These are phyloP conservation scores for Iphiclides podalirius DNA, from an alignment of 2,888 invertebrate species.

Conservation along the genomic window DNA sequence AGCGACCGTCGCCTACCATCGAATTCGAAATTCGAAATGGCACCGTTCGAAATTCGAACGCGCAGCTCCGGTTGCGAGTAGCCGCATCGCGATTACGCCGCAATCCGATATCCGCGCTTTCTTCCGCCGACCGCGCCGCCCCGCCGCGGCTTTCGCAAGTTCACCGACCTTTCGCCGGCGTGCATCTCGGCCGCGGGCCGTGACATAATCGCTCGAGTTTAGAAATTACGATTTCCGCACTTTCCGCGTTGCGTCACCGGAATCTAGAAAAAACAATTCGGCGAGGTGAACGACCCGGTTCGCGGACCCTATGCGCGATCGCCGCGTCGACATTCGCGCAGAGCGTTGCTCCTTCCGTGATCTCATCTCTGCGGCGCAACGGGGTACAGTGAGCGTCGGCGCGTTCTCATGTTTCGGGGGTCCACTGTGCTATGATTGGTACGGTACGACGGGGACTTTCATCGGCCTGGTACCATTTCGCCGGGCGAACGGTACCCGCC, in stretches of 20 bases:
- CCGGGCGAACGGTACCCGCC: conserved; percentile 52
- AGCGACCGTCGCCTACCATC: conserved; percentile 41
- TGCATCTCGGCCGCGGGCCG: conserved; percentile 57
- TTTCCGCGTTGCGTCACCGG: conserved; percentile 73
- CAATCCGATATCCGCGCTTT: conserved; percentile 56
- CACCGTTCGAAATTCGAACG: too few species aligned
- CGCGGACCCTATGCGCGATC: conserved; percentile 50
- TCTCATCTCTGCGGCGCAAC: conserved; percentile 58
- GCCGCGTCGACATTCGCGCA: conserved; percentile 59
- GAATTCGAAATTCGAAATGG: conserved; percentile 16
- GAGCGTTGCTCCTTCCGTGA: conserved; percentile 76
- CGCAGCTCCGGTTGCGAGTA: conserved; percentile 22
- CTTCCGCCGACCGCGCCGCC: conserved; percentile 56
- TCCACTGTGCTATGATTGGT: conserved; percentile 10
- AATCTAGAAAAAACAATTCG: too few species aligned
- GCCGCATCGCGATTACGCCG: conserved; percentile 32
- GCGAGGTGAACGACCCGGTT: conserved; percentile 64
- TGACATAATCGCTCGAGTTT: conserved; percentile 66
- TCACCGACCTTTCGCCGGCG: conserved; percentile 63
- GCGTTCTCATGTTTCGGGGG: conserved; percentile 18
- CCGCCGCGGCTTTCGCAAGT: conserved; percentile 63
- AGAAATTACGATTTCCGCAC: conserved; percentile 72
- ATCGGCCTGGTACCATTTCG: conserved; percentile 56
- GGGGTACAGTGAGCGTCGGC: conserved; percentile 33
- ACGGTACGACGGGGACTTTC: conserved; percentile 49